Percentiles rank a stretch among this genome's conserved stretches.
Conservation (phyloP, 2,888 invertebrate genomes). For the Apamea monoglypha region DNA sequence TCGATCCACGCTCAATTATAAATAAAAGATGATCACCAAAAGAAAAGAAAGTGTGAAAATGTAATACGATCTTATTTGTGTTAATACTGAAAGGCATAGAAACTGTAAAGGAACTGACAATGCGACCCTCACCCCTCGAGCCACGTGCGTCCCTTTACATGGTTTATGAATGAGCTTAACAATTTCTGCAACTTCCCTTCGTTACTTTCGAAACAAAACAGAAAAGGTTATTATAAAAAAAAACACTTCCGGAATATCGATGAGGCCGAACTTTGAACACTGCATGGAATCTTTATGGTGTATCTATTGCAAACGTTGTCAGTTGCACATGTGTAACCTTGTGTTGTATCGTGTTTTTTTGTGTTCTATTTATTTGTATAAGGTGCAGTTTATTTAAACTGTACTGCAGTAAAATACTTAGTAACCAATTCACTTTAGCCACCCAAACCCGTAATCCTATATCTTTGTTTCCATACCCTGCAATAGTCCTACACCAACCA, state of each 20-base stretch:
- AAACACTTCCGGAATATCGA: slow-evolving; percentile 73
- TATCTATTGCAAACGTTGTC: background rate
- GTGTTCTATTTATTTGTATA: background rate
- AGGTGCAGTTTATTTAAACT: no score
- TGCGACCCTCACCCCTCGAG: slow-evolving; percentile 72
- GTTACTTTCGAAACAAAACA: slow-evolving; percentile 75
- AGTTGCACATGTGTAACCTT: background rate
- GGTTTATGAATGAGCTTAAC: slow-evolving; percentile 84
- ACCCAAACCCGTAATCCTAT: no score
- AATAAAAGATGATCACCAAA: no score
- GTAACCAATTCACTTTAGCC: no score
- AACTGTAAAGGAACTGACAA: slow-evolving; percentile 70
- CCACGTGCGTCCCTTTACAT: slow-evolving; percentile 81
- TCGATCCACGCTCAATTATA: background rate
- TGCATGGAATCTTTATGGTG: no score
- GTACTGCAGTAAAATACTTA: no score
- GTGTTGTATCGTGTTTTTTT: background rate
- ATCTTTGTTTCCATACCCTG: no score
- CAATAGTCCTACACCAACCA: no score
- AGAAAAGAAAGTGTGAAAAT: slow-evolving; percentile 24
- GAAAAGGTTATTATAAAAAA: slow-evolving; percentile 73
- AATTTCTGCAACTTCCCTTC: slow-evolving; percentile 78
- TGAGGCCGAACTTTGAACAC: slow-evolving; percentile 57
- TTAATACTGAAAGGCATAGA: slow-evolving; percentile 55
- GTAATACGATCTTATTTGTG: slow-evolving; percentile 50